Evolutionary conservation across 2,888 invertebrate genomes (phyloP).

Genomic region (Tuberolachnus salignus): DNA sequence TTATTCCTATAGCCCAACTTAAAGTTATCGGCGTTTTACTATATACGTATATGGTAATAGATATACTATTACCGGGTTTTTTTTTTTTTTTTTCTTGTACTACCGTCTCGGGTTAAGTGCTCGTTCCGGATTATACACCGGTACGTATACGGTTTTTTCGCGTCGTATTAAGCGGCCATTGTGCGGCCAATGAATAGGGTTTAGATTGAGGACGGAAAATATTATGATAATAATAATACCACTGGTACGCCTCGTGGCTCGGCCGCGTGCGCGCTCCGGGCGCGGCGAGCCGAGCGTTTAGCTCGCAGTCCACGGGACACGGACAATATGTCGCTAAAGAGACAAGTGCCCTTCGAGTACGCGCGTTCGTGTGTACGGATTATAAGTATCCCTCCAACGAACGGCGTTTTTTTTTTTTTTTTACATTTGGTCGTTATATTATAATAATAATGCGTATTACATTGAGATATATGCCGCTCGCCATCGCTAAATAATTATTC

Average conservation of each 20-base stretch:
- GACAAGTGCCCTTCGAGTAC: slow-evolving; percentile 39
- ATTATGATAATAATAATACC: slow-evolving; percentile 48
- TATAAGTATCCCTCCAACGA: not conserved
- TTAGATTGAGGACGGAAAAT: slow-evolving; percentile 53
- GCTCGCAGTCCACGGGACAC: slow-evolving; percentile 50
- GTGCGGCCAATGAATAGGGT: slow-evolving; percentile 41
- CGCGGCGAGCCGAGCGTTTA: slow-evolving; percentile 22
- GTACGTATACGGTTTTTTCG: slow-evolving; percentile 12
- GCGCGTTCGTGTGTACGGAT: not conserved
- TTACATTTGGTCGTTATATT: no score
- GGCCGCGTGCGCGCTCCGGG: slow-evolving; percentile 26
- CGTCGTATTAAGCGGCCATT: slow-evolving; percentile 37
- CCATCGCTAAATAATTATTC: no score
- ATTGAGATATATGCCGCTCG: no score
- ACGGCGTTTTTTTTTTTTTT: no score
- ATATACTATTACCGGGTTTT: not conserved
- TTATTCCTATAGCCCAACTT: not conserved
- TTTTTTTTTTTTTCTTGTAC: not conserved
- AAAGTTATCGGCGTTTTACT: not conserved
- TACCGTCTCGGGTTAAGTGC: slow-evolving; percentile 2
- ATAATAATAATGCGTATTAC: no score
- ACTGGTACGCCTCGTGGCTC: not conserved
- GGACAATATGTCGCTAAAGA: slow-evolving; percentile 54
- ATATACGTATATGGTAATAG: no score
- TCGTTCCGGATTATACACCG: slow-evolving; percentile 18